Evolutionary conservation across 2,888 invertebrate genomes (phyloP), one percentile per base, ranked within the genome.

Genomic region (Branchellion lobata): DNA sequence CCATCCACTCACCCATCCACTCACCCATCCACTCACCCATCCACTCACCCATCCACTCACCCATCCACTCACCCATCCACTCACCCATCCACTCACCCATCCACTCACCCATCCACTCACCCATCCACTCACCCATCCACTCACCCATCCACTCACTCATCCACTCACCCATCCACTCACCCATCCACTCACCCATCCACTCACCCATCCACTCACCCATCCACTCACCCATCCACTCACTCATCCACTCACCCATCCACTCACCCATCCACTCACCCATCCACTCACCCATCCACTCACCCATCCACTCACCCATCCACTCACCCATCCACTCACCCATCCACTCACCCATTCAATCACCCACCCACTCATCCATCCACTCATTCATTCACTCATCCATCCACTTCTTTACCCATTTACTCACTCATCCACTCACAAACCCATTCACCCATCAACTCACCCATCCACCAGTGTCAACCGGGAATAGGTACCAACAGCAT

Each of bases 401-500:
- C 36, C 40, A 71, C 27, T 76, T 75, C 53, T 24, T 76, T 53
- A 74, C 21, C 53, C 53, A 75, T n/a, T 57, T 61, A 79, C n/a
- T 75, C 51, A 74, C 1, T 47, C 36, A 79, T 27, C 77, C 74
- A 74, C 18, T 24, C 47, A 29, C 29, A 29, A 1, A 24, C 73
- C 18, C 11, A 61, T 57, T 21, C 36, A 61, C 0, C 31, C 24
- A 40, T n/a, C 27, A 11, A 33, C 34, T 21, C 29, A 71, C 11
- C 36, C 1, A 8, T 71, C 1, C 81, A 80, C 21, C 80, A 83
- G 83, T 83, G 83, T 72, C 81, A 83, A 31, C 80, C 83, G 0
- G 85, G 85, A 0, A 36, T 81, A 0, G 84, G 84, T 0, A 84
- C 83, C 11, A 83, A 84, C 81, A 81, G 79, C 29, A 81, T 85